Base-by-base conservation (phyloP, 2,888 invertebrate species). In the Balanococcus diminutus region DNA sequence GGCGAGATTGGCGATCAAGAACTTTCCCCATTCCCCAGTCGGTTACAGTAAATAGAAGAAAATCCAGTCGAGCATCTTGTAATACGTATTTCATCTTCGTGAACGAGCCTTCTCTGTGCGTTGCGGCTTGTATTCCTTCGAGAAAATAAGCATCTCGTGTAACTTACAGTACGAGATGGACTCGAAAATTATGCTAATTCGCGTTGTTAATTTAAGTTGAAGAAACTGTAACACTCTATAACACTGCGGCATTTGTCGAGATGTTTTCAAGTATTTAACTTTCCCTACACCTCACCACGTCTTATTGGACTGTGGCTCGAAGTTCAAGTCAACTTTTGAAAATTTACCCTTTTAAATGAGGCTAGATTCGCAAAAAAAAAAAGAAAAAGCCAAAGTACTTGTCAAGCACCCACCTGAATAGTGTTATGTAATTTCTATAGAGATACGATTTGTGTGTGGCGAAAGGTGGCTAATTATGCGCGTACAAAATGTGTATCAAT, bases 101-200 rank as follows among this genome's bases (percentile, higher is more conserved):
- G 22, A 56, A 56, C 22, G 56, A 56, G 56, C 8, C 22, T 2
- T 42, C 46, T 22, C 22, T 56, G 19, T n/a, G n/a, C n/a, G n/a
- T 19, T 56, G 67, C 67, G 67, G 67, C 67, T 25, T 67, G 67
- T 67, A 67, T 67, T 67, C 67, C 67, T 67, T 2, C 28, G 67
- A 67, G 67, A 67, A 67, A 67, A 67, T 28, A 67, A 67, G 16
- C 67, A 4, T 67, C 56, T 19, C 8, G 22, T 56, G 56, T 67
- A 28, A 67, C 28, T 67, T 67, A 28, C 67, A 9, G 36, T 22
- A 56, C 22, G 1, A 16, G 2, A 8, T 19, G 67, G 67, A 67
- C 28, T 67, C 11, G 67, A 16, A 67, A 67, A 67, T 67, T 67
- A 67, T 67, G 67, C 28, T 28, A 67, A 67, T 67, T 67, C 14